phyloP scores from a whole-genome alignment of 1,140 invertebrate genomes.

The Drosophila novamexicana region DNA sequence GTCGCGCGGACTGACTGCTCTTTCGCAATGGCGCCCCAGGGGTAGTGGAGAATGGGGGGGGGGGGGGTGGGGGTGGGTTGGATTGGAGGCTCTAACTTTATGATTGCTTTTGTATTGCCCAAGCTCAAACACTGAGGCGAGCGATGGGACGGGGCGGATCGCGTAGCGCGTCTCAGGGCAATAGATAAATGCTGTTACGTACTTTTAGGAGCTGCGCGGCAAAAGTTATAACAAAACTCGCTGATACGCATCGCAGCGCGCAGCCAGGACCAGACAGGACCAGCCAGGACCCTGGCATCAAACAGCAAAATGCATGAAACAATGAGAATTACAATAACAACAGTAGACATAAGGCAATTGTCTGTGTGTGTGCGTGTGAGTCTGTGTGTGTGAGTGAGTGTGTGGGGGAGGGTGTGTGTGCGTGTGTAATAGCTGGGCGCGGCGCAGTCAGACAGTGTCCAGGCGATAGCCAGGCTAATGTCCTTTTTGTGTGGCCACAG shows the following conservation, averaged over 20 bases:
- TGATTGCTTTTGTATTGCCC: slow-evolving; percentile 78
- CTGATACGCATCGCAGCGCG: slow-evolving; percentile 57
- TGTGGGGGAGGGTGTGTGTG: not conserved
- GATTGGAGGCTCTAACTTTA: slow-evolving; percentile 64
- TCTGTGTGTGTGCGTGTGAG: not conserved
- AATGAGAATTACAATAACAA: slow-evolving; percentile 54
- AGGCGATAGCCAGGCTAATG: slow-evolving; percentile 62
- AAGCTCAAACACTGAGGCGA: not conserved
- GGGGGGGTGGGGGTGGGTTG: not conserved
- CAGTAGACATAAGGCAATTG: slow-evolving; percentile 18
- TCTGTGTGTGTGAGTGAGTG: not conserved
- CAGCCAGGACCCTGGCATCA: slow-evolving; percentile 8
- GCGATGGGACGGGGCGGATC: not conserved
- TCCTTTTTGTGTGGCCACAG: slow-evolving; percentile 64
- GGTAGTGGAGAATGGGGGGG: not conserved
- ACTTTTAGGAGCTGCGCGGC: slow-evolving; percentile 42
- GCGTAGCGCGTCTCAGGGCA: slow-evolving; percentile 31
- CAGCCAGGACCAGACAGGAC: not conserved
- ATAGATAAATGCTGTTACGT: slow-evolving; percentile 52
- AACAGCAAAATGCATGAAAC: slow-evolving; percentile 55
- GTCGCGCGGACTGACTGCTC: slow-evolving; percentile 1
- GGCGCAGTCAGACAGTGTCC: slow-evolving; percentile 26
- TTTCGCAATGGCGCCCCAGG: not conserved
- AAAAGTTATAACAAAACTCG: slow-evolving; percentile 54
- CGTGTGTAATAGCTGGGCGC: slow-evolving; percentile 2